Base-by-base conservation (phyloP, 1,140 invertebrate species). In the Apolygus lucorum region DNA sequence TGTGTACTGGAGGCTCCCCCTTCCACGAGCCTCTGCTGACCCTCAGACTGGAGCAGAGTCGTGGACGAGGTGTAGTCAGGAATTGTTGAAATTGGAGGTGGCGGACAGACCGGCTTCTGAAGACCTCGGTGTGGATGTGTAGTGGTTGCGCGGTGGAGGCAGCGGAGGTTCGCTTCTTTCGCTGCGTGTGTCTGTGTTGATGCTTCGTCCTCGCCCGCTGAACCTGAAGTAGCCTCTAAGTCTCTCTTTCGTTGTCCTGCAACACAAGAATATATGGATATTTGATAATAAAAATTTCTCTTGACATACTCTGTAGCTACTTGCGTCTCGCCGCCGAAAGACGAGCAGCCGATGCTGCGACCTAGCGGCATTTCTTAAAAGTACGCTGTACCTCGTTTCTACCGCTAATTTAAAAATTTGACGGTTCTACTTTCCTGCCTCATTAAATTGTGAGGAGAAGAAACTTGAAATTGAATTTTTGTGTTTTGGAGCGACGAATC, bases 211-310 rank as follows among this genome's bases (percentile, higher is more conserved):
- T 24, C 63, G 54, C 22, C 70, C 52, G 28, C 81, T 82, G 71
- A 86, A 82, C 1, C 84, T 81, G 71, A 87, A 85, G 74, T 87
- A 87, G 34, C 84, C 84, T n/a, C 81, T 79, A 0, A 88, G 76
- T 29, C 84, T 78, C 74, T 87, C 85, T 73, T 86, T 86, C 22
- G 85, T 81, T 2, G 81, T 77, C 67, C 84, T 85, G 77, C 8
- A 76, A 77, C 67, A 28, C 62, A 74, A 52, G 70, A 67, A 71
- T 26, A 63, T 63, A 63, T n/a, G n/a, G n/a, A n/a, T n/a, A n/a
- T n/a, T n/a, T n/a, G n/a, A n/a, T n/a, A n/a, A n/a, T n/a, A n/a
- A n/a, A n/a, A n/a, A n/a, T n/a, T n/a, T n/a, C n/a, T n/a, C n/a
- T n/a, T n/a, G n/a, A n/a, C n/a, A n/a, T n/a, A n/a, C n/a, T n/a